phyloP scores from a whole-genome alignment of 2,113 vertebrate species.

The Megaceryle torquata region DNA sequence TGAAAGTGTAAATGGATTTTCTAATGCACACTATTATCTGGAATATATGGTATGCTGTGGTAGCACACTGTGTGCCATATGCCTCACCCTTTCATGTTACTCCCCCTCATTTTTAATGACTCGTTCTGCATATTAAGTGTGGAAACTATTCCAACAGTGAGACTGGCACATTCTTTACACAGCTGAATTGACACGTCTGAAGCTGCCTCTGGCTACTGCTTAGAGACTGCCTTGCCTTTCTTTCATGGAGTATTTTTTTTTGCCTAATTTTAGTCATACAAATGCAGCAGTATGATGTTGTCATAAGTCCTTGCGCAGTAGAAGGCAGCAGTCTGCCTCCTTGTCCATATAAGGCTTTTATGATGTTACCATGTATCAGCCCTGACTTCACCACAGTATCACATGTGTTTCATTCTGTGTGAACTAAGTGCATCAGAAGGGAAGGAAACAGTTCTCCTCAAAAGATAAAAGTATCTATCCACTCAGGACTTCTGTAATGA shows the following conservation, averaged over 20 bases:
- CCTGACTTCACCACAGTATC: neutral
- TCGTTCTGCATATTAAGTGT: neutral
- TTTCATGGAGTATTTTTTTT: neutral
- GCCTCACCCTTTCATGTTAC: slow-evolving; percentile 46
- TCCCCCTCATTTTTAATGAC: slow-evolving; percentile 49
- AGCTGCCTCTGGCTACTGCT: slow-evolving; percentile 37
- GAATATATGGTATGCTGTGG: slow-evolving; percentile 48
- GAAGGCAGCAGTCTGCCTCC: neutral
- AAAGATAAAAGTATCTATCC: neutral
- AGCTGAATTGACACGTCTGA: slow-evolving; percentile 42
- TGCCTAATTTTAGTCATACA: slow-evolving; percentile 46
- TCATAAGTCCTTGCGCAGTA: neutral
- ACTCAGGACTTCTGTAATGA: neutral
- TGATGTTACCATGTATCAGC: neutral
- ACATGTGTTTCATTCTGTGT: neutral
- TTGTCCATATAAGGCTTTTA: slow-evolving; percentile 53
- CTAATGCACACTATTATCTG: slow-evolving; percentile 1
- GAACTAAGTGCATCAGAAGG: neutral
- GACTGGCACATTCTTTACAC: slow-evolving; percentile 34
- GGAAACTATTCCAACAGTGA: slow-evolving; percentile 23
- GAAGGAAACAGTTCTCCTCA: neutral
- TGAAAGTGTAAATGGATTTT: slow-evolving; percentile 52
- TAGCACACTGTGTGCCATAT: slow-evolving; percentile 32
- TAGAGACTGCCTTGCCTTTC: neutral
- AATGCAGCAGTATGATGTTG: neutral